Base-by-base conservation (phyloP, 2,113 vertebrate species). In the Edolisoma coerulescens region DNA sequence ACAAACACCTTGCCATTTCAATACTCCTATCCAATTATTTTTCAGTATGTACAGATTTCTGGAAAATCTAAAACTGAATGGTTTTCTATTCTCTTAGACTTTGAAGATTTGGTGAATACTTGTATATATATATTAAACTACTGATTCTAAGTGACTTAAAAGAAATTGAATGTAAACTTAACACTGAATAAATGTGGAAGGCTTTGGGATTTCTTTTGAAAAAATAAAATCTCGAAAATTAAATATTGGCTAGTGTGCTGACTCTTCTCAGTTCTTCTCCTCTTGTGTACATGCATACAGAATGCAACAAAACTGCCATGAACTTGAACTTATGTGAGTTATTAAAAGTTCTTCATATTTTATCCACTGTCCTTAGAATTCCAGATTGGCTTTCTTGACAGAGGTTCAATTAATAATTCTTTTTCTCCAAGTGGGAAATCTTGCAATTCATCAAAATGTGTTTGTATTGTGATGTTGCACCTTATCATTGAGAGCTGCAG, bases 111-210 rank as follows among this genome's bases (percentile, higher is more conserved):
- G 32, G 9, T 39, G 37, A 82, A 78, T 8, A 2, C 67, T 89
- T 93, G 45, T 91, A 59, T 64, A 33, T 64, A 33, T 93, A 69
- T 78, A 89, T 95, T 89, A 80, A 95, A 97, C 94, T 97, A 97
- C 95, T 97, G 96, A 97, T 91, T 95, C 88, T 75, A 81, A 65
- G 44, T 95, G 35, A 77, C 71, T 96, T 85, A 63, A 74, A 84
- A 74, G 7, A 81, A 86, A 81, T 24, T 82, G 95, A 94, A 94
- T 96, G 86, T 96, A 71, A 89, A 83, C 16, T 71, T 93, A 73
- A 90, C 76, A 94, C 86, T 96, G 93, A 93, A 78, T 87, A 50
- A 84, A 77, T 81, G 24, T 68, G n/a, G 80, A 78, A 42, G 42
- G 11, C 35, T 89, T 81, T 80, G 73, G 53, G 23, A 16, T 90